Conservation (phyloP, 2,797 vertebrate genomes). For the Esox lucius region DNA sequence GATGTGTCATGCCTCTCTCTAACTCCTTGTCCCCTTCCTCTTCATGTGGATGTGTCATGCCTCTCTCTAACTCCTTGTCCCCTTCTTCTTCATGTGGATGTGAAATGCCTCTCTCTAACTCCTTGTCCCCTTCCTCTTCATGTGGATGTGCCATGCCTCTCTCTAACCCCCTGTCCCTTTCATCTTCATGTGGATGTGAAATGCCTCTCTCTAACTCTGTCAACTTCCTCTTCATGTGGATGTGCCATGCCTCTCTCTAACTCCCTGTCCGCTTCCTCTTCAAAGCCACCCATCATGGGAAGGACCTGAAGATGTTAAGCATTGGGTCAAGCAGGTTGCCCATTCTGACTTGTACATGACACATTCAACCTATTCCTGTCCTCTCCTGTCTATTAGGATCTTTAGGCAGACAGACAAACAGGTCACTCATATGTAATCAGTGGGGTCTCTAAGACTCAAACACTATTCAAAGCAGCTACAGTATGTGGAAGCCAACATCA, state of each 20-base stretch:
- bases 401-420: conserved; percentile 43
- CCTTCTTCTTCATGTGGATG: too few species aligned
- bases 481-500: conserved; percentile 30
- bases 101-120: too few species aligned
- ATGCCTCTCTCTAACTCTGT: too few species aligned
- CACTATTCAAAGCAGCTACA: conserved; percentile 39
- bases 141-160: too few species aligned
- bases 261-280: conserved; percentile 28
- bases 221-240: too few species aligned
- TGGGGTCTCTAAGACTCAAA: conserved; percentile 36
- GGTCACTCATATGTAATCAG: conserved; percentile 57
- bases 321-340: conserved; percentile 56
- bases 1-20: too few species aligned
- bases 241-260: conserved; percentile 49
- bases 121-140: too few species aligned
- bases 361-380: conserved; percentile 63
- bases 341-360: conserved; percentile 59
- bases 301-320: conserved; percentile 63
- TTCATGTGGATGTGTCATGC: too few species aligned
- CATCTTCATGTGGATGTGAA: too few species aligned
- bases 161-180: too few species aligned
- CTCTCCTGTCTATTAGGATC: conserved; percentile 64
- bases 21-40: too few species aligned
- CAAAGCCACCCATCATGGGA: conserved; percentile 21
- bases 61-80: too few species aligned